A percentile compares a stretch with the other conserved stretches of the same genome.
phyloP scores from a whole-genome alignment of 2,888 invertebrate species.

The Cantharis rufa region DNA sequence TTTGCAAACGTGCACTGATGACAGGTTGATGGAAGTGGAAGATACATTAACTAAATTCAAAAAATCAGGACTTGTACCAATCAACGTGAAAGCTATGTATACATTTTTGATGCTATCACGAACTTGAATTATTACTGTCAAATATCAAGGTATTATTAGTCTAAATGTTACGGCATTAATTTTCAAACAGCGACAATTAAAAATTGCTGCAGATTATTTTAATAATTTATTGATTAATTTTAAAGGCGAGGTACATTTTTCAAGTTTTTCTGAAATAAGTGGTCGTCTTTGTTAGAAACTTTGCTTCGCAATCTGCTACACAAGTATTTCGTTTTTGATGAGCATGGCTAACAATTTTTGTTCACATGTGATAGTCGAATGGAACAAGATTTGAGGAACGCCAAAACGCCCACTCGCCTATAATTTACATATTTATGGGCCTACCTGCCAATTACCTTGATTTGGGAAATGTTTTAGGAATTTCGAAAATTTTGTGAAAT shows the following conservation, averaged over 20 bases:
- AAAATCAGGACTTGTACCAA: background rate
- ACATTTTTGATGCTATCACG: background rate
- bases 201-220: background rate
- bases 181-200: background rate
- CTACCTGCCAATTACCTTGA: background rate
- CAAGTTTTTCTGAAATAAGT: background rate
- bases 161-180: background rate
- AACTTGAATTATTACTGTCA: background rate
- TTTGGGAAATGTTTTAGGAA: background rate
- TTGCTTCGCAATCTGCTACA: background rate
- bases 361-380: background rate
- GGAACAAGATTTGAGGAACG: background rate
- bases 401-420: background rate
- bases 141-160: background rate
- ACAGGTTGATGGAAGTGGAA: constrained; percentile 4
- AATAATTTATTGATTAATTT: background rate
- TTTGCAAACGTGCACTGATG: background rate
- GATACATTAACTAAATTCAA: constrained; percentile 16
- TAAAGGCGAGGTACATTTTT: background rate
- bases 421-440: background rate
- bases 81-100: background rate
- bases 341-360: background rate
- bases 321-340: background rate
- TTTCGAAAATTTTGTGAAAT: background rate
- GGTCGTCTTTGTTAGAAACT: background rate